Base-by-base conservation (phyloP, 2,888 invertebrate species). In the Bedellia somnulentella region DNA sequence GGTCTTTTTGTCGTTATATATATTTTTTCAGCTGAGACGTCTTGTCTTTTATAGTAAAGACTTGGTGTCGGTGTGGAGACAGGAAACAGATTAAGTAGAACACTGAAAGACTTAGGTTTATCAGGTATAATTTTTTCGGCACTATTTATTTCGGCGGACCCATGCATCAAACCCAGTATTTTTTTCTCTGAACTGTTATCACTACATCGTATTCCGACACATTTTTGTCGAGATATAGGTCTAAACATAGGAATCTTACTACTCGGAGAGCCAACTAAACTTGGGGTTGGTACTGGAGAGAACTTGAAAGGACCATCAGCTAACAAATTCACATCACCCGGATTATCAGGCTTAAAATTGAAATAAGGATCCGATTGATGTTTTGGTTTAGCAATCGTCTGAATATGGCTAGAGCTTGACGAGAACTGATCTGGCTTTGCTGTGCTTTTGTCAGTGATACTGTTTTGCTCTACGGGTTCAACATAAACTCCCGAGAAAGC, bases 291-390 rank as follows among this genome's bases (percentile, higher is more conserved):
- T 14, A 44, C 33, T 6, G 67, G 66, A n/a, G 62, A 50, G 42
- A 71, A 70, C 37, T 59, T 49, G 4, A 59, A 38, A 32, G 53
- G 56, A 13, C 53, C 52, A 31, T 85, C 80, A 3, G 87, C 87
- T 39, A 89, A 47, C 23, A 87, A 60, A 58, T 89, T 89, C 0
- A 89, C 80, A 32, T 89, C 88, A 18, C 85, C 80, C 0, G 87
- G 87, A 38, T 81, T 83, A 34, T 82, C 81, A 0, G 89, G 88
- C 48, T 86, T 89, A 44, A 79, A 88, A 2, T 76, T 79, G 46
- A 80, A 81, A 37, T 88, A 77, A 11, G 86, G 86, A 49, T 88
- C 87, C 27, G 62, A 52, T 33, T 60, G 52, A 32, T 68, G 66
- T 32, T 67, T 63, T 35, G 64, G 66, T 4, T 46, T 48, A 13